phyloP scores from a whole-genome alignment of 2,113 vertebrate species.

The Engraulis encrasicolus region DNA sequence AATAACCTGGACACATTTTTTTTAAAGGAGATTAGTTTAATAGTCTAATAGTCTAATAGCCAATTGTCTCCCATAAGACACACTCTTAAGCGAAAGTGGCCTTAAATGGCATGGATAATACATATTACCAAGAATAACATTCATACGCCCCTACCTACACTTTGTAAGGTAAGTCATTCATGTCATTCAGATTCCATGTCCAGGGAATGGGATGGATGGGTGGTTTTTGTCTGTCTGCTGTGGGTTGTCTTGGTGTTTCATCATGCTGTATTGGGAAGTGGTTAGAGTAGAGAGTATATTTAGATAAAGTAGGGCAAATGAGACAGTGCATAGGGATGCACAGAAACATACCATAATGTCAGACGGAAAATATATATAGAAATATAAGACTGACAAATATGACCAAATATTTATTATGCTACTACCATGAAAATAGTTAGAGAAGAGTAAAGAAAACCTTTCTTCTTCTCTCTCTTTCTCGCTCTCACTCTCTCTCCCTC shows the following conservation, averaged over 20 bases:
- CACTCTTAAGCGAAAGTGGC: background rate
- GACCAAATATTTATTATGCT: background rate
- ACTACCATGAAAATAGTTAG: background rate
- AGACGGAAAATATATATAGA: background rate
- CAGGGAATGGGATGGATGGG: no score
- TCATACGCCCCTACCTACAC: no score
- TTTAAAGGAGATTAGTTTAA: no score
- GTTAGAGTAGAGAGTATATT: background rate
- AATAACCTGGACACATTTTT: no score
- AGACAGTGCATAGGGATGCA: background rate
- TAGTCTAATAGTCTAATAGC: no score
- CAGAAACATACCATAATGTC: background rate
- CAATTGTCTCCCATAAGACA: no score
- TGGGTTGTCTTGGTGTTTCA: background rate
- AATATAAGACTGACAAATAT: no score
- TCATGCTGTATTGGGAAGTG: background rate
- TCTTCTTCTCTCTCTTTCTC: background rate
- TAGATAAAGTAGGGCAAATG: background rate
- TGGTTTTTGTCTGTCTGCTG: background rate
- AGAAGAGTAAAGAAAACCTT: background rate
- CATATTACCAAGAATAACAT: background rate
- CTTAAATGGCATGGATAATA: background rate
- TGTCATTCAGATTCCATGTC: no score
- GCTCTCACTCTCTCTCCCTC: no score
- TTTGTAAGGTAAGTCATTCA: no score